Evolutionary conservation across 1,140 invertebrate species (phyloP).

Genomic region (Pristionchus pacificus): DNA sequence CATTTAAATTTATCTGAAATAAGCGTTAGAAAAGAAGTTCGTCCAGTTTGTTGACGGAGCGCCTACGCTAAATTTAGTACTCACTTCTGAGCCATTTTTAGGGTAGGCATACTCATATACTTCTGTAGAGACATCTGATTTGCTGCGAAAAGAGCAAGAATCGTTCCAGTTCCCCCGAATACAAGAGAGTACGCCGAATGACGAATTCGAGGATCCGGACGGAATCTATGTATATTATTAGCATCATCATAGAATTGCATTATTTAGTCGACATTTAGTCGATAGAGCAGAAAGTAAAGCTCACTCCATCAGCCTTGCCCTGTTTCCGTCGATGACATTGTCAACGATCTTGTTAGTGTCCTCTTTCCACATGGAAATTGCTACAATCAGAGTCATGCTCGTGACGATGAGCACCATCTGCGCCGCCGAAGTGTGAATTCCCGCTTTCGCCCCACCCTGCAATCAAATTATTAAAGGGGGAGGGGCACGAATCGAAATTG

Average conservation of each 20-base stretch:
- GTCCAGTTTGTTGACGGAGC: too few relatives aligned
- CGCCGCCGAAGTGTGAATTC: conserved; percentile 46
- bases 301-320: conserved; percentile 28
- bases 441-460: conserved; percentile 45
- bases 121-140: conserved; percentile 44
- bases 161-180: conserved; percentile 39
- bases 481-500: too few relatives aligned
- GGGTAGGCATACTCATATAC: conserved; percentile 38
- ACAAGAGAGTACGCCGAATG: conserved; percentile 39
- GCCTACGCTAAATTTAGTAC: too few relatives aligned
- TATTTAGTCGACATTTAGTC: too few relatives aligned
- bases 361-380: conserved; percentile 29
- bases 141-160: conserved; percentile 40
- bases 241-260: too few relatives aligned
- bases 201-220: conserved; percentile 42
- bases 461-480: too few relatives aligned
- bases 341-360: conserved; percentile 6
- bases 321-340: conserved; percentile 11
- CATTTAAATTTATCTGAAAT: too few relatives aligned
- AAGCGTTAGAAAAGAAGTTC: too few relatives aligned
- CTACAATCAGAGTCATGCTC: conserved; percentile 32
- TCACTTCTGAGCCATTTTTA: conserved; percentile 43
- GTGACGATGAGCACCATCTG: conserved; percentile 45
- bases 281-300: not conserved
- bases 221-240: too few relatives aligned